Evolutionary conservation across 2,888 invertebrate genomes (phyloP).

Genomic region (Crocallis elinguaria): DNA sequence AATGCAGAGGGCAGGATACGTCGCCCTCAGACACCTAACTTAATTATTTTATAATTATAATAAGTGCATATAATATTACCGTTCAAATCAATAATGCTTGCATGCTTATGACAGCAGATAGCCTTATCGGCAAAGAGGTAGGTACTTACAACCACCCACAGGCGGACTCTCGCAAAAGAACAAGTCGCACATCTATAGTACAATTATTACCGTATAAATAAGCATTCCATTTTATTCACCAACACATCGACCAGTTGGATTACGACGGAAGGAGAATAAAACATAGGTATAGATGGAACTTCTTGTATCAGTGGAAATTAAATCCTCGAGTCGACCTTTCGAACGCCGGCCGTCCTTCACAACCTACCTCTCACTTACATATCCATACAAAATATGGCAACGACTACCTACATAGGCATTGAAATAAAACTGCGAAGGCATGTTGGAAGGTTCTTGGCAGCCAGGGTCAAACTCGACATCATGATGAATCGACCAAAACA

Average conservation of each 20-base stretch:
- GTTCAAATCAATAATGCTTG: too few relatives aligned
- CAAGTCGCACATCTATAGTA: too few relatives aligned
- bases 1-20: too few relatives aligned
- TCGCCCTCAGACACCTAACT: too few relatives aligned
- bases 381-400: constrained; percentile 8
- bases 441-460: constrained; percentile 11
- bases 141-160: too few relatives aligned
- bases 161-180: too few relatives aligned
- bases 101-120: too few relatives aligned
- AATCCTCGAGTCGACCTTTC: constrained; percentile 18
- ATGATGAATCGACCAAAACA: constrained; percentile 12
- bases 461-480: constrained; percentile 10
- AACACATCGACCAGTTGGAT: constrained; percentile 13
- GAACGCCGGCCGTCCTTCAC: constrained; percentile 9
- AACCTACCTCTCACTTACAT: constrained; percentile 18
- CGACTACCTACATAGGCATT: constrained; percentile 5
- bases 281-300: constrained; percentile 11
- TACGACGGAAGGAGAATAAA: constrained; percentile 15
- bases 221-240: not conserved
- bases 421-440: constrained; percentile 9
- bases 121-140: too few relatives aligned
- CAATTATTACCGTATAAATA: too few relatives aligned
- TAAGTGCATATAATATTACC: too few relatives aligned
- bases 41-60: too few relatives aligned
- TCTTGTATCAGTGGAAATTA: constrained; percentile 28